phyloP scores from a whole-genome alignment of 2,797 vertebrate species.

The Pygocentrus nattereri region DNA sequence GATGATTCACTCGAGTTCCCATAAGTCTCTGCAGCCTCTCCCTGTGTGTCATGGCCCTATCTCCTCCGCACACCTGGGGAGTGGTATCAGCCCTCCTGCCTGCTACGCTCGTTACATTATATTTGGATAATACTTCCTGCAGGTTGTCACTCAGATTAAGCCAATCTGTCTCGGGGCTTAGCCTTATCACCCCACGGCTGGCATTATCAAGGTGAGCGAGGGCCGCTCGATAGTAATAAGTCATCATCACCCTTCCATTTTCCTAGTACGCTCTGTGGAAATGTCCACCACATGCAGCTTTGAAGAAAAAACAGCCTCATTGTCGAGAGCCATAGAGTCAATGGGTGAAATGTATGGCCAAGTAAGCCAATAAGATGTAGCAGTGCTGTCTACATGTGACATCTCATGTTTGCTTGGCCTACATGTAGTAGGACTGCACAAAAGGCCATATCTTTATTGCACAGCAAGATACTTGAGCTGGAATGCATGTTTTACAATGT shows the following conservation, averaged over 20 bases:
- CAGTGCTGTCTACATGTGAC: neutral
- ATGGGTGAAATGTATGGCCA: neutral
- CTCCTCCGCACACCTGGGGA: constrained; percentile 74
- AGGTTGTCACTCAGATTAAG: constrained; percentile 78
- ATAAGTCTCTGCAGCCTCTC: constrained; percentile 17
- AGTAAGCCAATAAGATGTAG: neutral
- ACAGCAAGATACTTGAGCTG: neutral
- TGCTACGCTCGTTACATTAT: constrained; percentile 77
- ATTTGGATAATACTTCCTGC: constrained; percentile 77
- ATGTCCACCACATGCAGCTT: neutral
- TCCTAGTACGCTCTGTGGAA: neutral
- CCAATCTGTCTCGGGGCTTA: constrained; percentile 72
- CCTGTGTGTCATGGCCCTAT: constrained; percentile 60
- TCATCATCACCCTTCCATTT: constrained; percentile 53
- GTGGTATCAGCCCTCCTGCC: constrained; percentile 67
- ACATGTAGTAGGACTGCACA: neutral
- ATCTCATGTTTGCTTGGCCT: neutral
- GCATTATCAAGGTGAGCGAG: constrained; percentile 65
- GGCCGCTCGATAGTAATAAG: constrained; percentile 68
- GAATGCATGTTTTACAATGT: too few species aligned
- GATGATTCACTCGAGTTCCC: constrained; percentile 22
- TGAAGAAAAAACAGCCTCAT: constrained; percentile 7
- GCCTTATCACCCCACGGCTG: constrained; percentile 68
- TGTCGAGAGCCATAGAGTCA: constrained; percentile 3
- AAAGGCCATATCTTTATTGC: neutral